Conservation (phyloP, 2,888 invertebrate species). For the Callyntrura guangdongensis region DNA sequence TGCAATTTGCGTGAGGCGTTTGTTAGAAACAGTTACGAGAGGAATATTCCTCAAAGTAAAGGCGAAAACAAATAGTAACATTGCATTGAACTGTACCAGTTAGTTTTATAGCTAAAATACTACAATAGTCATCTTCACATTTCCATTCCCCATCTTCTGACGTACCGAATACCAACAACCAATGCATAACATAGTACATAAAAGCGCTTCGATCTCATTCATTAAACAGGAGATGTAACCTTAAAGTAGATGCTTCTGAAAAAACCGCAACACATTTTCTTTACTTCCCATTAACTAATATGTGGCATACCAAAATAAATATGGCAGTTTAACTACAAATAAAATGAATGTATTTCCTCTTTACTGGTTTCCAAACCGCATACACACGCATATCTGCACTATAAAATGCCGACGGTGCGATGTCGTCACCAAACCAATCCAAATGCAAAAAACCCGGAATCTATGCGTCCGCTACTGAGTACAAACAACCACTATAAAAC, state of each 20-base stretch:
- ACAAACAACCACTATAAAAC: background rate
- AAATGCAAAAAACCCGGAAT: background rate
- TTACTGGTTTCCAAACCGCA: conserved; percentile 19
- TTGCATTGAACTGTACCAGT: background rate
- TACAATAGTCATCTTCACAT: too few species aligned
- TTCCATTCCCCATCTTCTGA: too few species aligned
- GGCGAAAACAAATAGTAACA: background rate
- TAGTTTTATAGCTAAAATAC: background rate
- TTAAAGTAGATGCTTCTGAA: background rate
- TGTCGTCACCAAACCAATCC: background rate
- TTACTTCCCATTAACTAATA: background rate
- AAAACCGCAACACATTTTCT: conserved; percentile 35
- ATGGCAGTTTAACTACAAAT: background rate
- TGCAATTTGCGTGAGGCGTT: too few species aligned
- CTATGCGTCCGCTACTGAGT: background rate
- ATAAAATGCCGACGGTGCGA: background rate
- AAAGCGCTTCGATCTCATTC: too few species aligned
- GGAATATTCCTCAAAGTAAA: too few species aligned
- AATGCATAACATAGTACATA: too few species aligned
- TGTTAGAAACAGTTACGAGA: too few species aligned
- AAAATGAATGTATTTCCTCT: background rate
- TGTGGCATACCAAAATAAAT: background rate
- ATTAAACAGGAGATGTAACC: too few species aligned
- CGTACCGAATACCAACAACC: too few species aligned
- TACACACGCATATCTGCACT: background rate